Evolutionary conservation across 2,113 vertebrate species (phyloP).

Genomic region (Silurus glanis): DNA sequence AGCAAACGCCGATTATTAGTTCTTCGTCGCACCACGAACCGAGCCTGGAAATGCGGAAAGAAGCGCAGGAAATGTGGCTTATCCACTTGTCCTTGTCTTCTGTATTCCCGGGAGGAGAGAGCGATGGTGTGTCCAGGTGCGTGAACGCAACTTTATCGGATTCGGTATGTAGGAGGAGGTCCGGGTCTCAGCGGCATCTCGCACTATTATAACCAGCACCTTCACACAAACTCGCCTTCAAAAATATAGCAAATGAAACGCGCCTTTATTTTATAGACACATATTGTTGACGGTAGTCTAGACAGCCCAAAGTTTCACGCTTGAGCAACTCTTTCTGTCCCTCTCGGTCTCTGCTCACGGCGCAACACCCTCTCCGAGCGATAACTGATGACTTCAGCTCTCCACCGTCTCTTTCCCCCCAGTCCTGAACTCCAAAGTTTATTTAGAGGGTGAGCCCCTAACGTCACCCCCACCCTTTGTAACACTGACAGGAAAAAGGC

Average conservation of each 20-base stretch:
- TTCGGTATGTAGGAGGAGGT: constrained; percentile 51
- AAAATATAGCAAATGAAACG: not conserved
- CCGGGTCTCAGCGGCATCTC: constrained; percentile 64
- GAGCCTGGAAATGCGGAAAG: constrained; percentile 43
- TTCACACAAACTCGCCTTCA: constrained; percentile 29
- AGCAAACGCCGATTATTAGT: constrained; percentile 48
- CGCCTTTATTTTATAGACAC: not conserved
- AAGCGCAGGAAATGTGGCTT: constrained; percentile 41
- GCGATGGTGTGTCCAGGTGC: constrained; percentile 63
- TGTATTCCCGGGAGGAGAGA: constrained; percentile 56
- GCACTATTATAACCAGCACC: not conserved
- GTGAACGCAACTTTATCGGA: constrained; percentile 52
- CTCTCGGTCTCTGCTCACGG: constrained; percentile 60
- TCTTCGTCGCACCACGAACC: constrained; percentile 51
- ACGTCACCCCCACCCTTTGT: constrained; percentile 56
- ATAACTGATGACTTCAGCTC: constrained; percentile 76
- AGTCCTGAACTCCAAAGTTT: constrained; percentile 73
- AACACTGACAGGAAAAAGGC: constrained; percentile 31
- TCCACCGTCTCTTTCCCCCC: constrained; percentile 62
- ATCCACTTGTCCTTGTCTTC: constrained; percentile 53
- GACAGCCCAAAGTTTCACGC: constrained; percentile 39
- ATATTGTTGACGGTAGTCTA: constrained; percentile 27
- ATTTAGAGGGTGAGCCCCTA: constrained; percentile 77
- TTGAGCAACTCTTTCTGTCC: constrained; percentile 55
- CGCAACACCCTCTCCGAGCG: constrained; percentile 65